Evolutionary conservation across 2,797 vertebrate genomes (phyloP).

Genomic region (Gallinago solitaria): DNA sequence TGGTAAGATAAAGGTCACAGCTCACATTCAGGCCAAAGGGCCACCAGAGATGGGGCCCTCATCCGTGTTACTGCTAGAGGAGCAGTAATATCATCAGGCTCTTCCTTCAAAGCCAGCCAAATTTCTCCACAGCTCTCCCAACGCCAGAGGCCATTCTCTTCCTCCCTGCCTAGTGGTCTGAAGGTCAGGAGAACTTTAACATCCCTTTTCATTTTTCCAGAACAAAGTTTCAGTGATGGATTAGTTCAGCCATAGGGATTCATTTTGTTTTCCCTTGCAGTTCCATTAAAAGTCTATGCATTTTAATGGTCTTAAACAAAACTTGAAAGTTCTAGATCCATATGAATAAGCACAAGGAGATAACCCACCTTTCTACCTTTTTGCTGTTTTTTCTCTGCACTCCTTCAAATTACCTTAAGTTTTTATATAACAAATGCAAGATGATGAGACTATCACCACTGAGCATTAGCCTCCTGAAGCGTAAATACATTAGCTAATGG

Average conservation of each 20-base stretch:
- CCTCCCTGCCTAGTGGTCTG: not conserved
- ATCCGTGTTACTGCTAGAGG: not conserved
- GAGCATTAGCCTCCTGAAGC: not conserved
- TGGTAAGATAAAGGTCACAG: not conserved
- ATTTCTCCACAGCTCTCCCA: not conserved
- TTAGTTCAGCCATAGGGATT: not conserved
- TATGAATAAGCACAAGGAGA: not conserved
- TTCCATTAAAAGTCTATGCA: not conserved
- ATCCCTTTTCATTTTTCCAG: not conserved
- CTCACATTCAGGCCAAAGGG: not conserved
- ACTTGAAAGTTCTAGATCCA: not conserved
- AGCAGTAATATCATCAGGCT: not conserved
- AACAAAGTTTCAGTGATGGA: not conserved
- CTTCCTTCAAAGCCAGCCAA: not conserved
- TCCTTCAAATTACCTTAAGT: not conserved
- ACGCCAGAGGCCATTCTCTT: not conserved
- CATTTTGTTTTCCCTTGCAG: not conserved
- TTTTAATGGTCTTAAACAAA: conserved; percentile 3
- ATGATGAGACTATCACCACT: not conserved
- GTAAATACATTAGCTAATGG: not conserved
- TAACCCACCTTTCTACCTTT: not conserved
- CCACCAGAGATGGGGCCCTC: not conserved
- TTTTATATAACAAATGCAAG: not conserved
- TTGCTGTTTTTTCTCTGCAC: not conserved
- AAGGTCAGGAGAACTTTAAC: not conserved